A percentile compares a stretch with the other conserved stretches of the same genome.
These are phyloP conservation scores for Tetranychus truncatus DNA, from an alignment of 2,888 invertebrate genomes.

Conservation along the genomic window DNA sequence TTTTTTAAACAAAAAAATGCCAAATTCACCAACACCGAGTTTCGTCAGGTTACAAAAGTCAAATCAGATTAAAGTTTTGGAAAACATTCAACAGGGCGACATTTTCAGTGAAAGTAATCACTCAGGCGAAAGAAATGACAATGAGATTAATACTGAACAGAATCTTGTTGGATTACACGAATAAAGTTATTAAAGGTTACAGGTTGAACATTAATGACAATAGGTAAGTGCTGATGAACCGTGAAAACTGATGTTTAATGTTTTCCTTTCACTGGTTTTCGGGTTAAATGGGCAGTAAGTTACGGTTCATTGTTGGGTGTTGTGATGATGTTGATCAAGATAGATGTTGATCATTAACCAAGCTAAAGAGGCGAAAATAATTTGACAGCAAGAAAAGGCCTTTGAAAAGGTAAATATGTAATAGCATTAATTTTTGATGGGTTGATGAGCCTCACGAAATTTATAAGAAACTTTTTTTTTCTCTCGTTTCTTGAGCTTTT, in stretches of 20 bases:
- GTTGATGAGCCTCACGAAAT: background rate
- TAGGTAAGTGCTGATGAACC: background rate
- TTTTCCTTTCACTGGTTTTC: background rate
- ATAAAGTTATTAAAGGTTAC: too few species aligned
- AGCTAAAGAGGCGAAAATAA: background rate
- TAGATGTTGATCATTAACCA: background rate
- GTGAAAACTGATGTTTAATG: background rate
- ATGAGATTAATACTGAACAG: too few species aligned
- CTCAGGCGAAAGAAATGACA: too few species aligned
- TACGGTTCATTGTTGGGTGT: background rate
- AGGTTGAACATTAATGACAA: too few species aligned
- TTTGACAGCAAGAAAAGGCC: background rate
- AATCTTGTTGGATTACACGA: too few species aligned
- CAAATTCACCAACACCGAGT: too few species aligned
- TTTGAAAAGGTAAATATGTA: background rate
- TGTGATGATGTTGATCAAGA: background rate
- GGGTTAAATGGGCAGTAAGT: background rate
- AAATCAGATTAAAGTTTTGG: too few species aligned
- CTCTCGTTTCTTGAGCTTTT: too few species aligned
- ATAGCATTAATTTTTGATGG: background rate
- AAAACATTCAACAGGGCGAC: too few species aligned
- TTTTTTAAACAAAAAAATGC: too few species aligned
- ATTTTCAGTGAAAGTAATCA: too few species aligned
- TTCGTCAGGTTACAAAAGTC: too few species aligned
- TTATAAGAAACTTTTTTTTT: background rate